A percentile compares a stretch with the other conserved stretches of the same genome.
Conservation (phyloP, 2,113 vertebrate genomes). For the Tautogolabrus adspersus region DNA sequence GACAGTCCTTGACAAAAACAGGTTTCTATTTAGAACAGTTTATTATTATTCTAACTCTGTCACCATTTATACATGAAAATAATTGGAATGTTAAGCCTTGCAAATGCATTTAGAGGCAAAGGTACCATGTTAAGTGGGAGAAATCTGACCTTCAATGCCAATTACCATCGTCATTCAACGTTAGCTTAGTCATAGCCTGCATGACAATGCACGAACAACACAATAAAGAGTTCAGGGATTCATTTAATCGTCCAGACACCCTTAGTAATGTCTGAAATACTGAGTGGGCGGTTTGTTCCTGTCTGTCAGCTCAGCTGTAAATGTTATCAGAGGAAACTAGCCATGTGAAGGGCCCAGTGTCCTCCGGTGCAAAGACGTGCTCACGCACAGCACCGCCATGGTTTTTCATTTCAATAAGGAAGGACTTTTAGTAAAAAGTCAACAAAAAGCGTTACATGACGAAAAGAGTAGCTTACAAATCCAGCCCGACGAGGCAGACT, state of each 20-base stretch:
- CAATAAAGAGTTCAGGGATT: background rate
- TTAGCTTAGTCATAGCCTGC: background rate
- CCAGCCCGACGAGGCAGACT: constrained; percentile 87
- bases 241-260: background rate
- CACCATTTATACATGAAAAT: background rate
- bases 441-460: background rate
- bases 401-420: background rate
- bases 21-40: background rate
- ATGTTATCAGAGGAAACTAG: background rate
- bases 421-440: background rate
- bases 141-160: constrained; percentile 75
- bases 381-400: constrained; percentile 20
- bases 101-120: background rate
- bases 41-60: background rate
- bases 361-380: constrained; percentile 60
- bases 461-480: constrained; percentile 82
- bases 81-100: background rate
- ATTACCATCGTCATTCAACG: background rate
- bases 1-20: background rate
- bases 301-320: background rate
- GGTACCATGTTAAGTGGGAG: background rate
- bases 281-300: background rate
- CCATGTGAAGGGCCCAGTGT: constrained; percentile 60
- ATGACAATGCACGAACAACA: background rate
- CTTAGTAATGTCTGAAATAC: background rate